Evolutionary conservation across 2,888 invertebrate species (phyloP).

Genomic region (Cheilosia pagana): DNA sequence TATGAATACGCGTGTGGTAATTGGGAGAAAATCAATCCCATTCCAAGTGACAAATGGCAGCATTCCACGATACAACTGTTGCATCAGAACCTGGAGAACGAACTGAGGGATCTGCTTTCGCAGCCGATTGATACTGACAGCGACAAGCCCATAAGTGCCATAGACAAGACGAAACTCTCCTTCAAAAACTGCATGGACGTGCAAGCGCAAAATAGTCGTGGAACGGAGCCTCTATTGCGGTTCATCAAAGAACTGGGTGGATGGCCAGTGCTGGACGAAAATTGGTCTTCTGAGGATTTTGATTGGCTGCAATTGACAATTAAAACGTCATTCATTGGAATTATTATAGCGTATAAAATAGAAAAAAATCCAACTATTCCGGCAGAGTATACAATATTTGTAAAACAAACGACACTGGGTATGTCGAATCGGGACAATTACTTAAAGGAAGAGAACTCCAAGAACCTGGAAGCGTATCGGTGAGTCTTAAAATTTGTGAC

Average conservation of each 20-base stretch:
- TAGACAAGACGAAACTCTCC: conserved; percentile 65
- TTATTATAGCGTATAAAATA: conserved; percentile 38
- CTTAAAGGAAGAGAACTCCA: conserved; percentile 48
- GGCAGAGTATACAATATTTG: conserved; percentile 43
- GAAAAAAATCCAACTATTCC: conserved; percentile 39
- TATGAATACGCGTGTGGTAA: conserved; percentile 74
- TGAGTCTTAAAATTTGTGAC: conserved; percentile 18
- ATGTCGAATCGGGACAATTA: conserved; percentile 65
- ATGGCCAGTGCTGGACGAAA: conserved; percentile 62
- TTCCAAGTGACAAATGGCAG: conserved; percentile 56
- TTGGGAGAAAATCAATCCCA: conserved; percentile 65
- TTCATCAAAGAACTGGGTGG: conserved; percentile 66
- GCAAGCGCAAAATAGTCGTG: conserved; percentile 16
- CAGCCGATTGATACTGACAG: conserved; percentile 21
- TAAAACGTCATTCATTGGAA: conserved; percentile 18
- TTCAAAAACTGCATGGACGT: conserved; percentile 57
- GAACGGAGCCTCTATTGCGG: conserved; percentile 40
- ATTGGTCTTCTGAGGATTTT: conserved; percentile 54
- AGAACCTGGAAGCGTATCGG: conserved; percentile 60
- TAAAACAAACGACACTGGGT: conserved; percentile 53
- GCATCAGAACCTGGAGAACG: conserved; percentile 36
- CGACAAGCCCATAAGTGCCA: conserved; percentile 25
- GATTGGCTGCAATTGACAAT: conserved; percentile 63
- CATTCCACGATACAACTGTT: conserved; percentile 44
- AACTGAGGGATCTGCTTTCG: conserved; percentile 32